These are phyloP conservation scores for Clivina fossor DNA, from an alignment of 2,888 invertebrate species.

Conservation along the genomic window DNA sequence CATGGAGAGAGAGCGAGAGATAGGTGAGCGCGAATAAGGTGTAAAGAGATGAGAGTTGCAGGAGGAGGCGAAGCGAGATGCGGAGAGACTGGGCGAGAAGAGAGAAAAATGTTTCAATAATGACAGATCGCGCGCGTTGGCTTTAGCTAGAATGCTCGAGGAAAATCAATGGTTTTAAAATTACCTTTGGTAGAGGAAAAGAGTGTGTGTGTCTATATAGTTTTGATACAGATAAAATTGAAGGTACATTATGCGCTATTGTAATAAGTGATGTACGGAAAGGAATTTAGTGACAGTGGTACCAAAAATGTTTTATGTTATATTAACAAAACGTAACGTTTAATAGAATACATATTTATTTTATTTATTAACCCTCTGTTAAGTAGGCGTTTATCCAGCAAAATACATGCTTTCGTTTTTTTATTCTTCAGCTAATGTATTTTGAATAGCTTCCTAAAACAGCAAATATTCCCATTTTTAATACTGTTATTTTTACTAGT, in stretches of 20 bases:
- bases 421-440: too few species aligned
- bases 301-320: too few species aligned
- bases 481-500: too few species aligned
- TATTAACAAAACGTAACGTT: too few species aligned
- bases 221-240: too few species aligned
- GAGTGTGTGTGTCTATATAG: constrained; percentile 20
- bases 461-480: too few species aligned
- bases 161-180: constrained; percentile 32
- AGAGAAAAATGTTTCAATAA: constrained; percentile 28
- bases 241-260: constrained; percentile 20
- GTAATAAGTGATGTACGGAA: constrained; percentile 21
- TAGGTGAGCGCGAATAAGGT: background rate
- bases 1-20: background rate
- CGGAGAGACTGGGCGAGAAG: background rate
- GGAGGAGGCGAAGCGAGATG: constrained; percentile 4
- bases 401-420: too few species aligned
- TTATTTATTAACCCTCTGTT: too few species aligned
- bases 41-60: background rate
- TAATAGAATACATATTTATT: too few species aligned
- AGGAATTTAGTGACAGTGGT: too few species aligned
- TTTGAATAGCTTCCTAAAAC: too few species aligned
- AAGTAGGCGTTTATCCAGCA: too few species aligned
- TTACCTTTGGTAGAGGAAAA: constrained; percentile 26
- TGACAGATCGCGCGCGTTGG: constrained; percentile 20
- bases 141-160: constrained; percentile 9